Conservation (phyloP, 2,113 vertebrate genomes). For the Psettodes erumei region DNA sequence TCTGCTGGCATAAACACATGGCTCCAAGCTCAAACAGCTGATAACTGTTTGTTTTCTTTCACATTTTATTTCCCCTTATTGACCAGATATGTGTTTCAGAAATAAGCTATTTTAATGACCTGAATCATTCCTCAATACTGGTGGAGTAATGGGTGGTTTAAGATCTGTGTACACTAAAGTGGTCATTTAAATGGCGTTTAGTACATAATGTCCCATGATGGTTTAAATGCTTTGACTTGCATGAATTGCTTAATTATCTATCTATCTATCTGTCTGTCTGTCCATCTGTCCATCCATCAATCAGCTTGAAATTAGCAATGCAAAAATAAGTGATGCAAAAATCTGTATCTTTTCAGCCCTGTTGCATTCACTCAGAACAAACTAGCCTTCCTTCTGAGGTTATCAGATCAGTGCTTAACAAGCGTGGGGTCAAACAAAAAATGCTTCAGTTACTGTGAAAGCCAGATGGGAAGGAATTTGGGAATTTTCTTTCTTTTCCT, state of each 20-base stretch:
- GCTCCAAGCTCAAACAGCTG: background rate
- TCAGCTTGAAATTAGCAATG: background rate
- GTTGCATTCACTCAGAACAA: background rate
- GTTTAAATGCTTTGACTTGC: background rate
- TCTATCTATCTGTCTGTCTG: too few species aligned
- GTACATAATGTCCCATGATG: background rate
- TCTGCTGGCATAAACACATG: background rate
- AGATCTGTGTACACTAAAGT: background rate
- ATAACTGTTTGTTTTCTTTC: too few species aligned
- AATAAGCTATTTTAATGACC: background rate
- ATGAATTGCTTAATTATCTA: too few species aligned
- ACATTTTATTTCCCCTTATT: too few species aligned
- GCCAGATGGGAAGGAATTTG: conserved; percentile 34
- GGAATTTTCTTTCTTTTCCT: conserved; percentile 7
- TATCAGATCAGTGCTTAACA: conserved; percentile 53
- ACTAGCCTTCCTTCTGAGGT: conserved; percentile 24
- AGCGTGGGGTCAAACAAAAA: conserved; percentile 50
- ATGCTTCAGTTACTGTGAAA: conserved; percentile 22
- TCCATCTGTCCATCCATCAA: too few species aligned
- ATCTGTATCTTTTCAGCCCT: background rate
- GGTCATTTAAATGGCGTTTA: background rate
- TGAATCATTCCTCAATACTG: background rate
- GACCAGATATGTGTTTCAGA: background rate
- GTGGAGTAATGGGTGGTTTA: background rate
- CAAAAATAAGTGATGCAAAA: background rate